Percentiles rank a stretch among this genome's conserved stretches.
Evolutionary conservation across 2,888 invertebrate species (phyloP).

Genomic region (Epinotia ramella): DNA sequence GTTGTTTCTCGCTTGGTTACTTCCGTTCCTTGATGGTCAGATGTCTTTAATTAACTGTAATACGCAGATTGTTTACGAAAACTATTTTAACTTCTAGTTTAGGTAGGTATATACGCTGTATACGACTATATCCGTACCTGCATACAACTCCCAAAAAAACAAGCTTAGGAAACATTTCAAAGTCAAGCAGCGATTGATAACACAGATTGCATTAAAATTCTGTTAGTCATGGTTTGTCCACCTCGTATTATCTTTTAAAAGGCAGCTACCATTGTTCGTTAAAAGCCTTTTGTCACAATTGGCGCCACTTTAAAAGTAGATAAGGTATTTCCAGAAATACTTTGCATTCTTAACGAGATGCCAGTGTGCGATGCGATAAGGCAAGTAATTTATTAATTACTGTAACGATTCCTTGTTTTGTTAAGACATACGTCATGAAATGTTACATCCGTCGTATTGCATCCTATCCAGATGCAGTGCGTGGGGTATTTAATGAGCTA

Average conservation of each 20-base stretch:
- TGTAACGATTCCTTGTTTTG: slow-evolving; percentile 45
- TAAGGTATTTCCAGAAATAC: slow-evolving; percentile 25
- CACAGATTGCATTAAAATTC: slow-evolving; percentile 48
- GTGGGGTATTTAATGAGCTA: slow-evolving; percentile 74
- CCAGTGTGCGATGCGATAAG: slow-evolving; percentile 43
- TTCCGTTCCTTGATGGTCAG: slow-evolving; percentile 26
- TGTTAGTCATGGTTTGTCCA: slow-evolving; percentile 51
- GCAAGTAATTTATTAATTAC: slow-evolving; percentile 30
- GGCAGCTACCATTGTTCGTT: slow-evolving; percentile 49
- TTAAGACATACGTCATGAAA: slow-evolving; percentile 46
- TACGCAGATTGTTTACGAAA: not conserved
- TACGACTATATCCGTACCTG: not conserved
- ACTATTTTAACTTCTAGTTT: not conserved
- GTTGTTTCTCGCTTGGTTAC: not conserved
- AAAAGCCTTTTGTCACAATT: slow-evolving; percentile 47
- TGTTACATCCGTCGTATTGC: slow-evolving; percentile 72
- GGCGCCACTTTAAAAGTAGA: slow-evolving; percentile 49
- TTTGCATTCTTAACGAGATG: slow-evolving; percentile 37
- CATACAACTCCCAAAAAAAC: not conserved
- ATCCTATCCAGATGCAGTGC: slow-evolving; percentile 62
- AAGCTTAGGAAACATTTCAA: not conserved
- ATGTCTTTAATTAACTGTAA: slow-evolving; percentile 18
- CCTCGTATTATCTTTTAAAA: slow-evolving; percentile 53
- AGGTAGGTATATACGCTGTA: not conserved
- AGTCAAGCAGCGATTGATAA: slow-evolving; percentile 40